phyloP scores from a whole-genome alignment of 2,113 vertebrate genomes.

The Corvus hawaiiensis region DNA sequence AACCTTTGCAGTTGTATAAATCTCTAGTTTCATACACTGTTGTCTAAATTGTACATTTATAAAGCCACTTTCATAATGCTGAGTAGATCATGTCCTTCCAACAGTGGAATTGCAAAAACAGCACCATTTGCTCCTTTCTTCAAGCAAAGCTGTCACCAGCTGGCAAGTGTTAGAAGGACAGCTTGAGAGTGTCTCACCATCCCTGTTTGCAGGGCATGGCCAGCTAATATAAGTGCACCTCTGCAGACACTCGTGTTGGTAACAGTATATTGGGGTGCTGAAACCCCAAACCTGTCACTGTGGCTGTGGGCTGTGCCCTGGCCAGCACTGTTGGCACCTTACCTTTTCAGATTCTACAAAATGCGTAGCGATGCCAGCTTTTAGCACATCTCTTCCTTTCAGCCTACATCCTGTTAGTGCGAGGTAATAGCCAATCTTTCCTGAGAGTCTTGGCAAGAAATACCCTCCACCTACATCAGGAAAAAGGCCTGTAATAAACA shows the following conservation, averaged over 20 bases:
- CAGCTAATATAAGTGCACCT: neutral
- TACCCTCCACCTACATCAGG: conserved; percentile 95
- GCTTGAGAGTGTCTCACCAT: neutral
- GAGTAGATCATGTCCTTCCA: neutral
- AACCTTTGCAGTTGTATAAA: neutral
- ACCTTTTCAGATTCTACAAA: conserved; percentile 92
- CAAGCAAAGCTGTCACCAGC: neutral
- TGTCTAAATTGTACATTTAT: neutral
- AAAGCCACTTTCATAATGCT: neutral
- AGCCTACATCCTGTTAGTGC: conserved; percentile 89
- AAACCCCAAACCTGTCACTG: rapidly evolving
- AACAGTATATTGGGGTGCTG: rapidly evolving
- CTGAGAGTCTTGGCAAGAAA: conserved; percentile 89
- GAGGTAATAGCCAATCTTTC: conserved; percentile 87
- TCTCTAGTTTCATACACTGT: neutral
- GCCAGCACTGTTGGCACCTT: neutral
- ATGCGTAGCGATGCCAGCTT: conserved; percentile 89
- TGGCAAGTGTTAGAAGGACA: neutral
- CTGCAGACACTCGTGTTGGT: neutral
- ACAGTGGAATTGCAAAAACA: neutral
- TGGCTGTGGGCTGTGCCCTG: neutral
- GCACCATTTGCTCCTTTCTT: neutral
- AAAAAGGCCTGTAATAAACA: conserved; percentile 82
- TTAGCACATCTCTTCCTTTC: conserved; percentile 87
- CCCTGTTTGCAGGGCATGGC: rapidly evolving